Evolutionary conservation across 1,140 invertebrate genomes (phyloP).

Genomic region (Hycleus phaleratus): DNA sequence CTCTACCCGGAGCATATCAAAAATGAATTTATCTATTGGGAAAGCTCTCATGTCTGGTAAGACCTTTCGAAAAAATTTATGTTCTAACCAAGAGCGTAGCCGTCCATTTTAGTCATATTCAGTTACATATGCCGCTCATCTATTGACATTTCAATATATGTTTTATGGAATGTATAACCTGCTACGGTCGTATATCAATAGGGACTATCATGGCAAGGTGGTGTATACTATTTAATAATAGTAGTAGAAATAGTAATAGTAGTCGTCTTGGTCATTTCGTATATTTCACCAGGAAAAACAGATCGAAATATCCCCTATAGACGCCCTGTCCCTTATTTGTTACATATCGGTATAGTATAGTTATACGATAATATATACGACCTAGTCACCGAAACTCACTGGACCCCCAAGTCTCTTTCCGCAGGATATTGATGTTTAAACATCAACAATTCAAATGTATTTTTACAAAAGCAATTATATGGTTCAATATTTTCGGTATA

Average conservation of each 20-base stretch:
- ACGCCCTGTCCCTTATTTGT: conserved; percentile 8
- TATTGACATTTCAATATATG: conserved; percentile 31
- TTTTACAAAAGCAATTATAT: too few species aligned
- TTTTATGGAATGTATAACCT: conserved; percentile 37
- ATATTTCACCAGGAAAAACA: conserved; percentile 6
- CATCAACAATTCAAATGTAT: neutral
- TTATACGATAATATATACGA: conserved; percentile 33
- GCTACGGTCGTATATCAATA: conserved; percentile 33
- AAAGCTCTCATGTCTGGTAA: too few species aligned
- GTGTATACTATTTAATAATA: neutral
- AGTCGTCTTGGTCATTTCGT: conserved; percentile 26
- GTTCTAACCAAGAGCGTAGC: neutral
- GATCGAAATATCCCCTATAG: conserved; percentile 15
- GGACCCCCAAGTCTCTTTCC: too few species aligned
- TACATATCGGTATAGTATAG: conserved; percentile 12
- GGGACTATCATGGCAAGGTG: conserved; percentile 37
- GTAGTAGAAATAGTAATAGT: conserved; percentile 5
- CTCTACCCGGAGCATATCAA: too few species aligned
- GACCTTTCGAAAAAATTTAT: conserved; percentile 14
- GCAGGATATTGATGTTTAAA: too few species aligned
- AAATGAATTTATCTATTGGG: too few species aligned
- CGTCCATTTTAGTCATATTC: conserved; percentile 27
- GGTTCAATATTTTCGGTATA: neutral
- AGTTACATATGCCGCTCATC: conserved; percentile 28
- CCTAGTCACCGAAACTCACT: neutral